These are phyloP conservation scores for Antennarius striatus DNA, from an alignment of 2,113 vertebrate genomes.

Conservation along the genomic window DNA sequence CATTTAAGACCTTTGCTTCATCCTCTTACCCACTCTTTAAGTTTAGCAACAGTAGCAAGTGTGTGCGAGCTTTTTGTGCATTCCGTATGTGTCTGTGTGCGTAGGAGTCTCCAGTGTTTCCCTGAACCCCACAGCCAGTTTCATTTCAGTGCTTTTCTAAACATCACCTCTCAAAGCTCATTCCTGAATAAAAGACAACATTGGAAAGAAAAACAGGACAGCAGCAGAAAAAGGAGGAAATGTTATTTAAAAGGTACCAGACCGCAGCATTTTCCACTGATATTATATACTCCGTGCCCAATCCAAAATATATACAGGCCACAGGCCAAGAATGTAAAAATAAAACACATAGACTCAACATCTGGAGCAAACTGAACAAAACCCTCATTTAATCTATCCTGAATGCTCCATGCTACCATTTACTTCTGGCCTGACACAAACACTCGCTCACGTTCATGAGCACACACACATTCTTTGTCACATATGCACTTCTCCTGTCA, in stretches of 20 bases:
- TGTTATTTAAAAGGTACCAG: slow-evolving; percentile 99
- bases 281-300: slow-evolving; percentile 99
- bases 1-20: slow-evolving; percentile 62
- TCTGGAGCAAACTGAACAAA: slow-evolving; percentile 99
- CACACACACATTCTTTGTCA: slow-evolving; percentile 24
- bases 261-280: slow-evolving; percentile 99
- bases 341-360: slow-evolving; percentile 96
- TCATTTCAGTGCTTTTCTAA: slow-evolving; percentile 81
- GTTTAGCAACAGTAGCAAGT: slow-evolving; percentile 45
- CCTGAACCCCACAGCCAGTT: slow-evolving; percentile 66
- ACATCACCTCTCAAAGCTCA: slow-evolving; percentile 78
- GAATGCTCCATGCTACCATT: slow-evolving; percentile 91
- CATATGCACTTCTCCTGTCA: slow-evolving; percentile 20
- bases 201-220: slow-evolving; percentile 99
- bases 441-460: slow-evolving; percentile 15
- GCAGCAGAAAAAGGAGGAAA: slow-evolving; percentile 99
- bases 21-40: slow-evolving; percentile 59
- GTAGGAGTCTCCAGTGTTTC: slow-evolving; percentile 71
- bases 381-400: slow-evolving; percentile 97
- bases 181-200: slow-evolving; percentile 98
- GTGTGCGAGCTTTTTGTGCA: slow-evolving; percentile 33
- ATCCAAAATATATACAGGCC: slow-evolving; percentile 99
- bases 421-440: slow-evolving; percentile 83
- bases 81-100: slow-evolving; percentile 21
- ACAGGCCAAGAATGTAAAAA: slow-evolving; percentile 94